These are phyloP conservation scores for Ursus arctos DNA, from an alignment of 2,113 vertebrate species.

Conservation along the genomic window DNA sequence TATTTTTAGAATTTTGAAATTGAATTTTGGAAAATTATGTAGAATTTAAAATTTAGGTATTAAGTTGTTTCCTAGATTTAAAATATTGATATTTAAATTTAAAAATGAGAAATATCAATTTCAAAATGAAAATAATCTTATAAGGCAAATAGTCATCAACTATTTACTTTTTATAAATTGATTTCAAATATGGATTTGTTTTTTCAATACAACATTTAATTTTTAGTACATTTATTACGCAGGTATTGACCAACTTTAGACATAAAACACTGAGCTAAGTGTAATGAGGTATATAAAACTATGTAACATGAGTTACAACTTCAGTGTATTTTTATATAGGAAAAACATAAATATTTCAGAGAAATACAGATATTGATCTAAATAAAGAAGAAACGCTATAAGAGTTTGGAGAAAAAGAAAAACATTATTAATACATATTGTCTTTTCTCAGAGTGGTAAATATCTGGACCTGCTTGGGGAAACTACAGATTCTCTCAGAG, in stretches of 20 bases:
- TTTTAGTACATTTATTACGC: neutral
- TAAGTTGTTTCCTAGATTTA: neutral
- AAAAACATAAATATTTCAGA: neutral
- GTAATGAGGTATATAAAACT: neutral
- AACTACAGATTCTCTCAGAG: neutral
- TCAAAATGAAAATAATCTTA: slow-evolving; percentile 17
- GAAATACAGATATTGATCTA: neutral
- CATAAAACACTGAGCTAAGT: neutral
- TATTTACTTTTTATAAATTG: slow-evolving; percentile 14
- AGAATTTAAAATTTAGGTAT: neutral
- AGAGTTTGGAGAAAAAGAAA: neutral
- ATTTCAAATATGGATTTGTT: neutral
- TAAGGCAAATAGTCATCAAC: neutral
- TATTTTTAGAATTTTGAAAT: neutral
- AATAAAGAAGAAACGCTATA: neutral
- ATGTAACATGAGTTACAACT: neutral
- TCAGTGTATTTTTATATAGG: neutral
- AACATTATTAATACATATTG: neutral
- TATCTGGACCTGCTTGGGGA: neutral
- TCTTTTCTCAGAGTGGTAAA: neutral
- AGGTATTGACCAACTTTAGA: neutral
- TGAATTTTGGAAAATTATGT: neutral
- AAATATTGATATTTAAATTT: slow-evolving; percentile 3
- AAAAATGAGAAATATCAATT: neutral
- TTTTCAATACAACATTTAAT: neutral